Evolutionary conservation across 2,888 invertebrate genomes (phyloP), one percentile per base, ranked within the genome.

Genomic region (Opisthograptis luteolata): DNA sequence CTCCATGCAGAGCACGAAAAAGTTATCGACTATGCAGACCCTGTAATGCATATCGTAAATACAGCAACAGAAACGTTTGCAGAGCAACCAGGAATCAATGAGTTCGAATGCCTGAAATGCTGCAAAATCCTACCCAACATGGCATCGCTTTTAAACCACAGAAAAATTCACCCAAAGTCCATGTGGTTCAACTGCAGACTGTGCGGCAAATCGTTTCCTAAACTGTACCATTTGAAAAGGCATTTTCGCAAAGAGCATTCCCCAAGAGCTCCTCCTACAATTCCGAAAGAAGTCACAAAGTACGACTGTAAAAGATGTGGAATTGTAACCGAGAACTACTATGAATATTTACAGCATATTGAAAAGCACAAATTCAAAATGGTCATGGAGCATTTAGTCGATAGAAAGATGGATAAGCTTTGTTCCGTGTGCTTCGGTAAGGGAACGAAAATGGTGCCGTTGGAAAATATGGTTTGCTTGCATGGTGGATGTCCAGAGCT

Each of bases 331-430:
- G 64, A 71, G 0, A 67, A 66, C 31, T 73, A 78, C 6, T 63
- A 67, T 1, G 37, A 67, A 12, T 82, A 84, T 60, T 64, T 87
- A 13, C 81, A 81, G 24, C 89, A 90, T 60, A 59, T 84, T 10
- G 89, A 89, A 31, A 90, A 87, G 52, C 89, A 90, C 58, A 84
- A 82, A 40, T 90, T 90, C 46, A 80, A 81, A 58, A 70, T 45
- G 8, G 60, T 81, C 0, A 65, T 89, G 54, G 64, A 81, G 13
- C 74, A 81, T 66, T 50, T 89, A 2, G 51, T 88, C 14, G 70
- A 79, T 10, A 69, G 69, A 25, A 79, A 76, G 46, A 79, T 79
- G 57, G 72, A 85, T 45, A 65, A 64, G 17, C 45, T 89, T 1
- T 90, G 89, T 64, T 55, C 78, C 0, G 57, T 89, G 4, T 90